These are phyloP conservation scores for Ia io DNA, from an alignment of 2,113 vertebrate genomes.

Conservation along the genomic window DNA sequence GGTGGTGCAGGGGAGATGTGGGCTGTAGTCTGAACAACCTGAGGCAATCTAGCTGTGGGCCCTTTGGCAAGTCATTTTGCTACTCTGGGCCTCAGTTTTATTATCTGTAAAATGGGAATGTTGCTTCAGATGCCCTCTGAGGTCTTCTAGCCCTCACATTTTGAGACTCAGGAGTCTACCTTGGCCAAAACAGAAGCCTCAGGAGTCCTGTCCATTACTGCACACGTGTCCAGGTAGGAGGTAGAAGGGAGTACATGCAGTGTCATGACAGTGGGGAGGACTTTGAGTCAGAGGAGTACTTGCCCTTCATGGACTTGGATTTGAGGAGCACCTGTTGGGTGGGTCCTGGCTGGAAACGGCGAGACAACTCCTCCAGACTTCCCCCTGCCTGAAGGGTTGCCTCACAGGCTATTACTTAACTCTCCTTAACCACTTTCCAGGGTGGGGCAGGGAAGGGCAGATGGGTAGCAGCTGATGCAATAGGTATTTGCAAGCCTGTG, in stretches of 20 bases:
- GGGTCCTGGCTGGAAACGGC: conserved; percentile 33
- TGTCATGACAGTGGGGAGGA: not conserved
- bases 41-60: not conserved
- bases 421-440: conserved; percentile 54
- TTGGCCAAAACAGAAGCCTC: not conserved
- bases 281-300: not conserved
- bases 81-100: not conserved
- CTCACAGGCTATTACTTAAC: conserved; percentile 57
- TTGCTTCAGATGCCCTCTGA: not conserved
- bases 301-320: not conserved
- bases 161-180: not conserved
- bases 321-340: conserved; percentile 33
- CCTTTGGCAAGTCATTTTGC: not conserved
- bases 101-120: not conserved
- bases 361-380: not conserved
- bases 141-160: not conserved
- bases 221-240: not conserved
- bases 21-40: not conserved
- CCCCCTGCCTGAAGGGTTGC: not conserved
- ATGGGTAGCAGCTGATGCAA: conserved; percentile 72
- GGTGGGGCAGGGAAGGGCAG: conserved; percentile 64
- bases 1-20: not conserved
- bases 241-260: not conserved
- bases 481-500: conserved; percentile 63
- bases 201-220: not conserved